Evolutionary conservation across 2,797 vertebrate genomes (phyloP).

Genomic region (Eremophila alpestris): DNA sequence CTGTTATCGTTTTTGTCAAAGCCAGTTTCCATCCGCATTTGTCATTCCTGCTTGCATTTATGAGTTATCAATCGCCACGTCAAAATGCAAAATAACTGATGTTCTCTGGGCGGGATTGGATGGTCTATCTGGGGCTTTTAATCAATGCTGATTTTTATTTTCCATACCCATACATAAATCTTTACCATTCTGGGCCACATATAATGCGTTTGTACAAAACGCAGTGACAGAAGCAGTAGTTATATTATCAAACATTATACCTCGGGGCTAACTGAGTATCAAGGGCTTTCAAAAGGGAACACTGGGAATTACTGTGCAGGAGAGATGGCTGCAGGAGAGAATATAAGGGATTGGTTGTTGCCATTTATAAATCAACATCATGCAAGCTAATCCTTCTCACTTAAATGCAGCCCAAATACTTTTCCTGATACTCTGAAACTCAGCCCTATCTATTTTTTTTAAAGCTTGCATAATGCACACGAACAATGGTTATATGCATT

Average conservation of each 20-base stretch:
- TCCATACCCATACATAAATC: conserved; percentile 92
- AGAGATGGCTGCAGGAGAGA: conserved; percentile 82
- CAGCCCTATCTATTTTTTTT: conserved; percentile 67
- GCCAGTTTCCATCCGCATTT: conserved; percentile 98
- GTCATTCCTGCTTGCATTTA: conserved; percentile 97
- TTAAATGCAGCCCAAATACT: conserved; percentile 74
- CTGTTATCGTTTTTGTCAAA: conserved; percentile 99
- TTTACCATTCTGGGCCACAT: conserved; percentile 89
- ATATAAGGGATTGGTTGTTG: conserved; percentile 86
- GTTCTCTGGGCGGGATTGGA: conserved; percentile 97
- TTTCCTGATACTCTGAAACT: conserved; percentile 70
- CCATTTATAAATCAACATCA: conserved; percentile 89
- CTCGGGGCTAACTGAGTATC: conserved; percentile 91
- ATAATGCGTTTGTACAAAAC: conserved; percentile 90
- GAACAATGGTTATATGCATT: conserved; percentile 72
- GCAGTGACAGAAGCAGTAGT: conserved; percentile 93
- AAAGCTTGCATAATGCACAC: conserved; percentile 73
- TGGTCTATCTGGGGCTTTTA: conserved; percentile 99
- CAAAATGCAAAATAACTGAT: conserved; percentile 99
- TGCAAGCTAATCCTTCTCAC: conserved; percentile 88
- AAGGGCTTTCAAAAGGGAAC: conserved; percentile 89
- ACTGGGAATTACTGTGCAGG: conserved; percentile 82
- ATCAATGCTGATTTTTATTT: conserved; percentile 97
- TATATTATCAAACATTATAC: conserved; percentile 97
- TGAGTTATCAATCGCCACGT: conserved; percentile 99